These are phyloP conservation scores for Brenthis daphne DNA, from an alignment of 2,888 invertebrate genomes.

Conservation along the genomic window DNA sequence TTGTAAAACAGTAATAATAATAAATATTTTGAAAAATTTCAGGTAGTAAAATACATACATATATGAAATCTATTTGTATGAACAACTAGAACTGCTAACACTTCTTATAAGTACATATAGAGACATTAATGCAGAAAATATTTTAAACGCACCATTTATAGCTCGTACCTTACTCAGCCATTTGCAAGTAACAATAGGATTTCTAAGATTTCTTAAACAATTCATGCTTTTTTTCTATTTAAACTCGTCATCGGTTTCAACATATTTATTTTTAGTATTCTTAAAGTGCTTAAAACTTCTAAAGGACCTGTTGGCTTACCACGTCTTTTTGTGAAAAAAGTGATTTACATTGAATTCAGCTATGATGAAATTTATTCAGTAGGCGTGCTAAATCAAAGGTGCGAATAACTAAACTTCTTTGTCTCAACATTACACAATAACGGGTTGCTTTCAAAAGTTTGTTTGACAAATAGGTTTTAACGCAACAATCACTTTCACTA, in stretches of 20 bases:
- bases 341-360: conserved; percentile 27
- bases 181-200: background rate
- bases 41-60: no score
- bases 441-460: conserved; percentile 64
- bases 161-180: no score
- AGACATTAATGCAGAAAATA: no score
- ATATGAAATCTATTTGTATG: no score
- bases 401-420: conserved; percentile 37
- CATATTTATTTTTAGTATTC: conserved; percentile 15
- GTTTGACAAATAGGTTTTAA: conserved; percentile 62
- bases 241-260: background rate
- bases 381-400: conserved; percentile 40
- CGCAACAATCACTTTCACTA: conserved; percentile 71
- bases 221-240: background rate
- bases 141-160: no score
- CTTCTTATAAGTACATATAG: background rate
- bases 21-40: no score
- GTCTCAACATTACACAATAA: conserved; percentile 48
- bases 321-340: conserved; percentile 19
- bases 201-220: background rate
- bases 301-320: conserved; percentile 13
- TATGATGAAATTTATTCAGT: conserved; percentile 30
- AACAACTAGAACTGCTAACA: no score
- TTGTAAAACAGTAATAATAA: no score
- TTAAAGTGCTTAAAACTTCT: conserved; percentile 16